Percentiles rank a stretch among this genome's conserved stretches.
These are phyloP conservation scores for Montipora efflorescens DNA, from an alignment of 64 coral and sea anemone genomes.

Conservation along the genomic window DNA sequence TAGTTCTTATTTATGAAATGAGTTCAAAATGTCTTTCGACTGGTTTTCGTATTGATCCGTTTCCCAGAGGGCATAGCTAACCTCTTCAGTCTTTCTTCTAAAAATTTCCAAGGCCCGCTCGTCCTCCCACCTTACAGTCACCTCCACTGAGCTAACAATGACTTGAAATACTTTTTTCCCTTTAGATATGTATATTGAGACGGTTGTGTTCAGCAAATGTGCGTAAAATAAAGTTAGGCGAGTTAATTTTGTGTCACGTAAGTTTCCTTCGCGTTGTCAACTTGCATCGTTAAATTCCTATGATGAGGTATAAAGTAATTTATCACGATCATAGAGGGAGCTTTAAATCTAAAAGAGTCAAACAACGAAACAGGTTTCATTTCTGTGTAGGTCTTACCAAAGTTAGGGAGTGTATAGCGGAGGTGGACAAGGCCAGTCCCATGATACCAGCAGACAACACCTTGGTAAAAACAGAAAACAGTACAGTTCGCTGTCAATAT, in stretches of 20 bases:
- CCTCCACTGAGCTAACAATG: neutral
- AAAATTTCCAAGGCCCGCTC: neutral
- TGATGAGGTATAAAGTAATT: neutral
- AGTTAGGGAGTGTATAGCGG: too few relatives aligned
- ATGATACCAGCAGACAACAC: too few relatives aligned
- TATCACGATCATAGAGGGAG: too few relatives aligned
- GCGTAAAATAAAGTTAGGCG: neutral
- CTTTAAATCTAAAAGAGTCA: too few relatives aligned
- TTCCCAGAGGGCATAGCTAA: conserved; percentile 19
- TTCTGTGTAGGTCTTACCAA: too few relatives aligned
- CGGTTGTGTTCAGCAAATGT: neutral
- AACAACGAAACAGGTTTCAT: too few relatives aligned
- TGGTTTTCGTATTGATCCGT: conserved; percentile 8
- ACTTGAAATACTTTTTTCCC: neutral
- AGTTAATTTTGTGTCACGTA: neutral
- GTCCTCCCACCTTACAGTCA: neutral
- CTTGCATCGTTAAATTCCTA: neutral
- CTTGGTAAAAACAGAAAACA: too few relatives aligned
- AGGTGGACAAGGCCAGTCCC: too few relatives aligned
- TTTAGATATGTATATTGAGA: too few relatives aligned
- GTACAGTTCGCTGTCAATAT: too few relatives aligned
- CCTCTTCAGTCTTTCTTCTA: neutral
- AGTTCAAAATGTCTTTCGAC: conserved; percentile 34
- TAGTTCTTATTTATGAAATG: neutral
- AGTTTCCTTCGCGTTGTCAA: neutral